Evolutionary conservation across 64 coral and sea anemone species (phyloP).

Genomic region (Montipora capricornis): DNA sequence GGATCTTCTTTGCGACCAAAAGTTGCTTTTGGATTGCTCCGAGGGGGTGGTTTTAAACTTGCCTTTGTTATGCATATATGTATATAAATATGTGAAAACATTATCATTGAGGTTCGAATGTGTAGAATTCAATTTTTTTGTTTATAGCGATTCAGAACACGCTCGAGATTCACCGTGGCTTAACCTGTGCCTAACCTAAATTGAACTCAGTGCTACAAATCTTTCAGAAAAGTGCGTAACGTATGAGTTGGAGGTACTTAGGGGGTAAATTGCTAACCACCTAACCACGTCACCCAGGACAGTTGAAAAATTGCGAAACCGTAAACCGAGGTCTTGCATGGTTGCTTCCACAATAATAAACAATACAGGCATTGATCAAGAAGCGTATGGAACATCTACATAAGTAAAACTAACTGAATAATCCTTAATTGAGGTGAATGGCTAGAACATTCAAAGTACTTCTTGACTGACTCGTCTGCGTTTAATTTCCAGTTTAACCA

Average conservation of each 20-base stretch:
- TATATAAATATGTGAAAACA: background rate
- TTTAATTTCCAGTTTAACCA: too few relatives aligned
- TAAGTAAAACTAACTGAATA: background rate
- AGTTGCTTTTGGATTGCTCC: background rate
- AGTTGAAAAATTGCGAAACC: background rate
- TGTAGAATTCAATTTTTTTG: too few relatives aligned
- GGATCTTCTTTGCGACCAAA: too few relatives aligned
- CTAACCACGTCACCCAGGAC: background rate
- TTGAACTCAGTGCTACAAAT: background rate
- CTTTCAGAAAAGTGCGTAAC: background rate
- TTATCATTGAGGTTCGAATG: too few relatives aligned
- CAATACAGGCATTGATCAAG: background rate
- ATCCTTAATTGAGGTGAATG: background rate
- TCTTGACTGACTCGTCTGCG: too few relatives aligned
- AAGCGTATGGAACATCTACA: background rate
- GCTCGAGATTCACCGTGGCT: background rate
- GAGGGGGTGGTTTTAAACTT: background rate
- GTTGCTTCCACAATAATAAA: background rate
- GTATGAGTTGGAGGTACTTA: background rate
- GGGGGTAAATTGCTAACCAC: background rate
- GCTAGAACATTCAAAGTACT: background rate
- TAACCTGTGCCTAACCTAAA: background rate
- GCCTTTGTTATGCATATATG: conserved; percentile 72
- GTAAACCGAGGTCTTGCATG: background rate
- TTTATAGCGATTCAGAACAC: background rate